Percentiles rank a stretch among this genome's conserved stretches.
phyloP scores from a whole-genome alignment of 2,888 invertebrate species.

The Rhingia rostrata region DNA sequence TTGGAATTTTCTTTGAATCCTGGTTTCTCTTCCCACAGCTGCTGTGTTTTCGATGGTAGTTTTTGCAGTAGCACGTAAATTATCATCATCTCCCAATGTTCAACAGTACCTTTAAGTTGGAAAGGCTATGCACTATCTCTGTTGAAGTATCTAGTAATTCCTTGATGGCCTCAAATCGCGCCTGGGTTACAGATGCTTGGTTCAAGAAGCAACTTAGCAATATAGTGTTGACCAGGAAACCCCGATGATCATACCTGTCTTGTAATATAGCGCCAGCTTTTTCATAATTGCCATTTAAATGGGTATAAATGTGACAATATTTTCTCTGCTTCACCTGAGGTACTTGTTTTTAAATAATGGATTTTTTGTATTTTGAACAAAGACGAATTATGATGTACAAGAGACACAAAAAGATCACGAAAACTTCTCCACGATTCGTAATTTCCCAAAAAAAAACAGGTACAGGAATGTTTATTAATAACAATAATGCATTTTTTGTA shows the following conservation, averaged over 20 bases:
- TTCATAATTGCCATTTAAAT: neutral
- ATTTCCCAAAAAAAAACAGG: conserved; percentile 7
- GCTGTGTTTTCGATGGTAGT: too few species aligned
- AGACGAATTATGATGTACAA: conserved; percentile 11
- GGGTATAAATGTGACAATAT: conserved; percentile 19
- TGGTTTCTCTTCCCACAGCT: conserved; percentile 27
- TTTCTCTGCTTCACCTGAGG: conserved; percentile 17
- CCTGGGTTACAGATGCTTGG: neutral
- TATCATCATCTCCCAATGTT: conserved; percentile 7
- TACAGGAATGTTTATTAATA: conserved; percentile 1
- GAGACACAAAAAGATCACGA: conserved; percentile 10
- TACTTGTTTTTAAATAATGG: conserved; percentile 17
- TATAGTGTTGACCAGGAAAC: conserved; percentile 24
- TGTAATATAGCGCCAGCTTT: conserved; percentile 5
- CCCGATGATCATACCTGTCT: conserved; percentile 15
- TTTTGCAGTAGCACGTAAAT: too few species aligned
- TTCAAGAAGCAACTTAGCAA: conserved; percentile 17
- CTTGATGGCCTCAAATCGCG: neutral
- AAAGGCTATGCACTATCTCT: conserved; percentile 5
- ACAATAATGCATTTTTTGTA: too few species aligned
- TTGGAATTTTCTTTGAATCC: neutral
- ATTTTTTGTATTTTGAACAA: conserved; percentile 20
- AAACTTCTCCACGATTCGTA: conserved; percentile 12
- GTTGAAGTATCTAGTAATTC: conserved; percentile 14
- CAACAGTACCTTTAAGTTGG: neutral